Percentiles rank a stretch among this genome's conserved stretches.
These are phyloP conservation scores for Ariopsis seemanni DNA, from an alignment of 2,113 vertebrate genomes.

Conservation along the genomic window DNA sequence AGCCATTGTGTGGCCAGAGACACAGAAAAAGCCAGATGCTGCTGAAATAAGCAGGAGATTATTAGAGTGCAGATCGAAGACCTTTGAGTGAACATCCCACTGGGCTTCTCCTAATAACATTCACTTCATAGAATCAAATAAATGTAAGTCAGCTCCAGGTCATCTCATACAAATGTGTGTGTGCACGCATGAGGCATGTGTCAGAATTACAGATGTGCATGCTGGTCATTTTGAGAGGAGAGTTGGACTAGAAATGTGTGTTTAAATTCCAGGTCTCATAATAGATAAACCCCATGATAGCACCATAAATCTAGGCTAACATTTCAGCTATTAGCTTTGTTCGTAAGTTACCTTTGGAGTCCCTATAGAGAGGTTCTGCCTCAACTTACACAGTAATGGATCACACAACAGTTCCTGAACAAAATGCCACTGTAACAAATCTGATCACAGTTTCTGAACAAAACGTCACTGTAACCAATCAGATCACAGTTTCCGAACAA, in stretches of 20 bases:
- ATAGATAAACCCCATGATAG: not conserved
- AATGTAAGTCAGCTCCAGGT: slow-evolving; percentile 3
- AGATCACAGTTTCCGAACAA: too few species aligned
- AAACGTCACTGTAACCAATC: too few species aligned
- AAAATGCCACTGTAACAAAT: too few species aligned
- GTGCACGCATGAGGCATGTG: not conserved
- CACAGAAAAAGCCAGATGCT: not conserved
- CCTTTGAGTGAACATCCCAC: not conserved
- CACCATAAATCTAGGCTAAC: not conserved
- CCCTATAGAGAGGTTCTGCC: not conserved
- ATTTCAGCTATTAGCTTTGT: not conserved
- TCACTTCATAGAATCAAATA: slow-evolving; percentile 1
- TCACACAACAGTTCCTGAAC: too few species aligned
- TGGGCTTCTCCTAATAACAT: slow-evolving; percentile 13
- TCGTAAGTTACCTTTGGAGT: not conserved
- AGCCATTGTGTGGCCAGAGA: not conserved
- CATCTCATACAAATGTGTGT: not conserved
- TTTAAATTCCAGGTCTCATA: not conserved
- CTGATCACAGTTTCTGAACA: too few species aligned
- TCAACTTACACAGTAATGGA: not conserved
- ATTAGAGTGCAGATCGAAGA: not conserved
- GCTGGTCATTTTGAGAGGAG: not conserved
- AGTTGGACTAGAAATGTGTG: not conserved
- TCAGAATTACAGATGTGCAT: not conserved
- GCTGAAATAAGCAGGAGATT: slow-evolving; percentile 18